These are phyloP conservation scores for Eutrigla gurnardus DNA, from an alignment of 2,797 vertebrate genomes.

Conservation along the genomic window DNA sequence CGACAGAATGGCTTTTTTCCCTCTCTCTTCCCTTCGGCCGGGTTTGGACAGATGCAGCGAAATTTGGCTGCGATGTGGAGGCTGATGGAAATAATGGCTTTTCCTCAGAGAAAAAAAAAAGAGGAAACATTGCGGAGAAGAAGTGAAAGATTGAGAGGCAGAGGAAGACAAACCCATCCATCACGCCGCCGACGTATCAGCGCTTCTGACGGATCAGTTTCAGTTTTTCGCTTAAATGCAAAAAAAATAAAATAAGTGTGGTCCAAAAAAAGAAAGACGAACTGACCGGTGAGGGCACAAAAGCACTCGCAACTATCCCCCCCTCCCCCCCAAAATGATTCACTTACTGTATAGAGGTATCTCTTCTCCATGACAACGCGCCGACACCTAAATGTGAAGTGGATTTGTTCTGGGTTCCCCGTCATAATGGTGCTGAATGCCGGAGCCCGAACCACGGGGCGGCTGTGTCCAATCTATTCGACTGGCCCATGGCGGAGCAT, in stretches of 20 bases:
- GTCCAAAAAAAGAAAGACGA: conserved; percentile 27
- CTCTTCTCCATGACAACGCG: conserved; percentile 75
- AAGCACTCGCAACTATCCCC: conserved; percentile 44
- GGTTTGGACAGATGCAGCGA: conserved; percentile 62
- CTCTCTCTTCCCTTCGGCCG: conserved; percentile 66
- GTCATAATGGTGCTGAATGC: conserved; percentile 69
- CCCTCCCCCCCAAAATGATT: conserved; percentile 60
- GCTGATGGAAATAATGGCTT: conserved; percentile 75
- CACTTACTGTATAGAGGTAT: conserved; percentile 77
- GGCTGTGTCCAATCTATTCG: conserved; percentile 79
- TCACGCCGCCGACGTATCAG: conserved; percentile 77
- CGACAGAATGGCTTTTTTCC: conserved; percentile 61
- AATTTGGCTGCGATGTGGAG: conserved; percentile 69
- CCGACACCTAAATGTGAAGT: conserved; percentile 72
- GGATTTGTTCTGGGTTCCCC: conserved; percentile 80
- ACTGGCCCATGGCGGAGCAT: conserved; percentile 68
- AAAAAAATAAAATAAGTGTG: conserved; percentile 33
- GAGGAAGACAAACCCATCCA: conserved; percentile 77
- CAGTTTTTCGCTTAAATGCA: conserved; percentile 63
- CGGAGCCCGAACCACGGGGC: conserved; percentile 56
- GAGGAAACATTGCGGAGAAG: conserved; percentile 44
- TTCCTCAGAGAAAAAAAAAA: conserved; percentile 49
- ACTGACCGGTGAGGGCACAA: conserved; percentile 61
- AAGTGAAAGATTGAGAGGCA: conserved; percentile 68
- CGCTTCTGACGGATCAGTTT: conserved; percentile 80